Evolutionary conservation across 1,140 invertebrate species (phyloP).

Genomic region (Diachasma alloeum): DNA sequence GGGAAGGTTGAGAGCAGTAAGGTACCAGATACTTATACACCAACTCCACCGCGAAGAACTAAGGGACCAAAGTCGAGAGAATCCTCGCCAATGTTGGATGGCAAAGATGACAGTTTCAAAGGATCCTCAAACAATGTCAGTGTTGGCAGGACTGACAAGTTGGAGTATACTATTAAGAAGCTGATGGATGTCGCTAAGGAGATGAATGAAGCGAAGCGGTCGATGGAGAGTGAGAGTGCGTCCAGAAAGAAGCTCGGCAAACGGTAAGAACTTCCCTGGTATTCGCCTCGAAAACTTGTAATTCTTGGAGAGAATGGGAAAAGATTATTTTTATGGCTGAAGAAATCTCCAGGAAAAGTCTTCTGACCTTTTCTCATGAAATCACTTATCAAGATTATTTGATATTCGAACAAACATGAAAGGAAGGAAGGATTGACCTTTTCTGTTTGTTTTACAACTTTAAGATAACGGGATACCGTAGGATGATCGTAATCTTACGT

Average conservation of each 20-base stretch:
- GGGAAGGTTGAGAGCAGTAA: slow-evolving; percentile 46
- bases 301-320: no score
- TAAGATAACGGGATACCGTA: no score
- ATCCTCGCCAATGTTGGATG: slow-evolving; percentile 68
- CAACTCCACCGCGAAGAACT: slow-evolving; percentile 68
- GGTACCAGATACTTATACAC: slow-evolving; percentile 57
- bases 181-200: slow-evolving; percentile 59
- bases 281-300: no score
- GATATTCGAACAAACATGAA: background rate
- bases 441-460: no score
- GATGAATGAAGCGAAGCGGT: slow-evolving; percentile 58
- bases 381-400: background rate
- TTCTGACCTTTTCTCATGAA: background rate
- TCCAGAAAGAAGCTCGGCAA: slow-evolving; percentile 57
- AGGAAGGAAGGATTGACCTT: background rate
- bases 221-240: slow-evolving; percentile 46
- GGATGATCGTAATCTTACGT: no score
- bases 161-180: slow-evolving; percentile 60
- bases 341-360: background rate
- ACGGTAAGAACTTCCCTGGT: slow-evolving; percentile 41
- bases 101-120: slow-evolving; percentile 52
- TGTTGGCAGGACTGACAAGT: slow-evolving; percentile 52
- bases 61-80: slow-evolving; percentile 70
- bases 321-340: no score
- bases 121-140: slow-evolving; percentile 61